These are phyloP conservation scores for Diogma glabrata DNA, from an alignment of 2,888 invertebrate species.

Conservation along the genomic window DNA sequence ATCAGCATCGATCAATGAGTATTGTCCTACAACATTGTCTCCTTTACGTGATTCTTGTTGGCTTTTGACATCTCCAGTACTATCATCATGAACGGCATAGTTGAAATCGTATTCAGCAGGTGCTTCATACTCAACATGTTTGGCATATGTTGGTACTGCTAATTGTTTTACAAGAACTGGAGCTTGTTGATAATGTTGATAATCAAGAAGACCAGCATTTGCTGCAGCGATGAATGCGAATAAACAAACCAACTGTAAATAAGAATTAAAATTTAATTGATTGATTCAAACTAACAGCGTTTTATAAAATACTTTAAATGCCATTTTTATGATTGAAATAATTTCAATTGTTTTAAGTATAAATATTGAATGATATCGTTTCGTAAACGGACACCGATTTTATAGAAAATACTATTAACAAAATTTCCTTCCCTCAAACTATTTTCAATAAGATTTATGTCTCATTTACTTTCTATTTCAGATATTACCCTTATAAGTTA, in stretches of 20 bases:
- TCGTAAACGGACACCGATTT: no score
- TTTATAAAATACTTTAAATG: neutral
- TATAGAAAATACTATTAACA: no score
- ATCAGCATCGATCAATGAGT: slow-evolving; percentile 41
- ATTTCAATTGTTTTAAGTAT: no score
- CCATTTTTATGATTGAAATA: no score
- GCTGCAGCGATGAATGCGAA: slow-evolving; percentile 4
- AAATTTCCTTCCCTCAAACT: no score
- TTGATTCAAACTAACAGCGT: neutral
- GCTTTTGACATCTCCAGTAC: slow-evolving; percentile 41
- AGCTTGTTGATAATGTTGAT: slow-evolving; percentile 6
- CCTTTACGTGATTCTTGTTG: slow-evolving; percentile 41
- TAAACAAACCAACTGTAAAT: neutral
- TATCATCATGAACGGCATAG: slow-evolving; percentile 38
- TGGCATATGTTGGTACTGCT: neutral
- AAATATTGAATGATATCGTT: no score
- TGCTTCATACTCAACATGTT: slow-evolving; percentile 23
- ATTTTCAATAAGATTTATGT: no score
- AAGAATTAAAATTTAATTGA: neutral
- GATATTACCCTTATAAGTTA: no score
- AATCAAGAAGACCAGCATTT: neutral
- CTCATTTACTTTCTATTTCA: no score
- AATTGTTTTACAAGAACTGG: slow-evolving; percentile 6
- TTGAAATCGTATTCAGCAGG: slow-evolving; percentile 39
- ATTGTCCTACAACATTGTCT: slow-evolving; percentile 40